Percentiles rank a stretch among this genome's conserved stretches.
Conservation (phyloP, 2,113 vertebrate species). For the Pavo muticus region DNA sequence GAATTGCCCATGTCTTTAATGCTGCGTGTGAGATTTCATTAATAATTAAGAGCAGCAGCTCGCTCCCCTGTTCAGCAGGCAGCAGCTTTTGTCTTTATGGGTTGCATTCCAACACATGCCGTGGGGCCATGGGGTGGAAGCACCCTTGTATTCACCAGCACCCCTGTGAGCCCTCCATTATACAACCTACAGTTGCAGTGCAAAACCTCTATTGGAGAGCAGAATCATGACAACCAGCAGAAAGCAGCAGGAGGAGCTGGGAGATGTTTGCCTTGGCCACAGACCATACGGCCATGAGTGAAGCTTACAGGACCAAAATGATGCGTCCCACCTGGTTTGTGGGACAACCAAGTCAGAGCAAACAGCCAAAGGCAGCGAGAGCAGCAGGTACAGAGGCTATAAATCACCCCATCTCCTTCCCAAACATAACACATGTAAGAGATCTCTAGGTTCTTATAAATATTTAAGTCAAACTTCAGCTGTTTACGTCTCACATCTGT, state of each 20-base stretch:
- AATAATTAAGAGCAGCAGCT: constrained; percentile 61
- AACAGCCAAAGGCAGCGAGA: background rate
- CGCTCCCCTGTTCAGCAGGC: constrained; percentile 5
- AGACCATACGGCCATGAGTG: background rate
- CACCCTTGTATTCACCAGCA: too few relatives aligned
- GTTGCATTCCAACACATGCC: rapidly evolving
- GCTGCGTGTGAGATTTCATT: constrained; percentile 68
- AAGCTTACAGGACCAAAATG: background rate
- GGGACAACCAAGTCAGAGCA: background rate
- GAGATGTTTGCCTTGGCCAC: background rate
- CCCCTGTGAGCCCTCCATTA: background rate
- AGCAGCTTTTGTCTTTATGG: background rate
- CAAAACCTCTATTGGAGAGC: background rate
- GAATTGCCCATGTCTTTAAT: constrained; percentile 66
- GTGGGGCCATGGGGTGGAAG: background rate
- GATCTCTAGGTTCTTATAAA: constrained; percentile 39
- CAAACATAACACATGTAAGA: constrained; percentile 56
- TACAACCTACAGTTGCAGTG: background rate
- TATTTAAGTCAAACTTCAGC: constrained; percentile 62
- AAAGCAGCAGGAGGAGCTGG: rapidly evolving
- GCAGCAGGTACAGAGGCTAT: constrained; percentile 16
- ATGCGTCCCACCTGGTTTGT: background rate
- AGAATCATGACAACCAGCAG: background rate
- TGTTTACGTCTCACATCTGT: constrained; percentile 62
- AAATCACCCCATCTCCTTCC: constrained; percentile 64